Evolutionary conservation across 2,113 vertebrate genomes (phyloP).

Genomic region (Tor tambroides): DNA sequence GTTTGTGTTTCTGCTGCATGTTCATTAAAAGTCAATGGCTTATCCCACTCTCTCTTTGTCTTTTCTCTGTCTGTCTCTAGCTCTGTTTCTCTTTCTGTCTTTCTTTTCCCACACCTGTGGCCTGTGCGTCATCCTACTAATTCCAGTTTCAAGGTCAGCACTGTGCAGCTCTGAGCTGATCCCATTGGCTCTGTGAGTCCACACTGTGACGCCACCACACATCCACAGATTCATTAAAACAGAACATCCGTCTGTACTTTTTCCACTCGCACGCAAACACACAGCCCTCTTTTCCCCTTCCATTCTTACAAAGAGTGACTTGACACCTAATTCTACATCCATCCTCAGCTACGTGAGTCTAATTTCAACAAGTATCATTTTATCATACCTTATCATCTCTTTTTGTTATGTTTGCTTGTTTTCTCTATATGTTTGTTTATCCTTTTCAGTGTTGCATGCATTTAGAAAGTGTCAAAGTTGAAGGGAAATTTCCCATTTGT

Average conservation of each 20-base stretch:
- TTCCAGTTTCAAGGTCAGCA: slow-evolving; percentile 68
- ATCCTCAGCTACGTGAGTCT: neutral
- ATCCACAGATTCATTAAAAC: slow-evolving; percentile 69
- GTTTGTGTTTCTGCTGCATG: neutral
- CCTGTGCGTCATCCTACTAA: slow-evolving; percentile 62
- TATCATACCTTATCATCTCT: too few species aligned
- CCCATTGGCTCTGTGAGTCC: slow-evolving; percentile 59
- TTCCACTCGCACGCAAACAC: slow-evolving; percentile 40
- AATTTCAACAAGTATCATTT: slow-evolving; percentile 8
- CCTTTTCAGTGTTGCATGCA: neutral
- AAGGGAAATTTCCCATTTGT: slow-evolving; percentile 44
- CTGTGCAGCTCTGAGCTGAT: slow-evolving; percentile 53
- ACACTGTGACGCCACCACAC: slow-evolving; percentile 74
- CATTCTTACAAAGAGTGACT: slow-evolving; percentile 29
- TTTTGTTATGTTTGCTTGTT: too few species aligned
- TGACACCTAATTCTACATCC: slow-evolving; percentile 23
- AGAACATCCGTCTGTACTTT: slow-evolving; percentile 61
- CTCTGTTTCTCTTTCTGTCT: slow-evolving; percentile 34
- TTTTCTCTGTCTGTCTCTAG: slow-evolving; percentile 12
- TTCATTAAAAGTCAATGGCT: slow-evolving; percentile 18
- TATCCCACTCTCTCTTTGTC: neutral
- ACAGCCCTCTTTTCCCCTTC: slow-evolving; percentile 4
- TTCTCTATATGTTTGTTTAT: slow-evolving; percentile 21
- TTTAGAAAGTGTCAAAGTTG: slow-evolving; percentile 26
- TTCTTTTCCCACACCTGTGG: slow-evolving; percentile 62